These are phyloP conservation scores for Cyanocitta stelleri DNA, from an alignment of 2,113 vertebrate genomes.

Conservation along the genomic window DNA sequence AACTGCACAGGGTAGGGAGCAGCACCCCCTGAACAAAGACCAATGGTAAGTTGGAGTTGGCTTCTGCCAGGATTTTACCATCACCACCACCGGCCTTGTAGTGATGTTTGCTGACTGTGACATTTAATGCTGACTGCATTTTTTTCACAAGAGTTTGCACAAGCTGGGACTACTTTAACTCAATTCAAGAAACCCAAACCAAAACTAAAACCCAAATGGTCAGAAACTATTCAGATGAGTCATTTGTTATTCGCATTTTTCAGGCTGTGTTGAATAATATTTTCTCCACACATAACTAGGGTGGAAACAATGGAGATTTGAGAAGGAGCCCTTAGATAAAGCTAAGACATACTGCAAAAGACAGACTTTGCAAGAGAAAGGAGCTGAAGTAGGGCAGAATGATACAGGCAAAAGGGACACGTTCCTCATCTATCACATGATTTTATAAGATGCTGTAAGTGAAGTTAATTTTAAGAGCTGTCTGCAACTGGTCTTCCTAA, in stretches of 20 bases:
- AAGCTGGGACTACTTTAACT: background rate
- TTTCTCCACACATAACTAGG: background rate
- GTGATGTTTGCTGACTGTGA: background rate
- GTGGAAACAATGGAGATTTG: background rate
- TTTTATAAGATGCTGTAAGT: background rate
- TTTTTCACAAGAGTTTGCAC: background rate
- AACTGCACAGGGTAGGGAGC: background rate
- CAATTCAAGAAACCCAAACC: background rate
- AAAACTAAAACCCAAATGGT: background rate
- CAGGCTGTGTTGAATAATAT: background rate
- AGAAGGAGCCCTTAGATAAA: background rate
- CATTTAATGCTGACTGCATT: background rate
- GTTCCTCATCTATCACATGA: background rate
- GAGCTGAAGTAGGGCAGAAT: background rate
- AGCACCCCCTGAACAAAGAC: background rate
- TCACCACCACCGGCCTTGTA: background rate
- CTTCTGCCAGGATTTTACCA: background rate
- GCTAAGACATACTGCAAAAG: background rate
- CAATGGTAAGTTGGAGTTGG: rapidly evolving
- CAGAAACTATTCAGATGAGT: background rate
- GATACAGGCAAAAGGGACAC: background rate
- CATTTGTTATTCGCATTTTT: background rate
- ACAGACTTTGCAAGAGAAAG: background rate
- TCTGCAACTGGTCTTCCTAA: background rate
- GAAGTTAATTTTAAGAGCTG: background rate